Evolutionary conservation across 2,797 vertebrate genomes (phyloP), one percentile per base, ranked within the genome.

Genomic region (Glossophaga mutica): DNA sequence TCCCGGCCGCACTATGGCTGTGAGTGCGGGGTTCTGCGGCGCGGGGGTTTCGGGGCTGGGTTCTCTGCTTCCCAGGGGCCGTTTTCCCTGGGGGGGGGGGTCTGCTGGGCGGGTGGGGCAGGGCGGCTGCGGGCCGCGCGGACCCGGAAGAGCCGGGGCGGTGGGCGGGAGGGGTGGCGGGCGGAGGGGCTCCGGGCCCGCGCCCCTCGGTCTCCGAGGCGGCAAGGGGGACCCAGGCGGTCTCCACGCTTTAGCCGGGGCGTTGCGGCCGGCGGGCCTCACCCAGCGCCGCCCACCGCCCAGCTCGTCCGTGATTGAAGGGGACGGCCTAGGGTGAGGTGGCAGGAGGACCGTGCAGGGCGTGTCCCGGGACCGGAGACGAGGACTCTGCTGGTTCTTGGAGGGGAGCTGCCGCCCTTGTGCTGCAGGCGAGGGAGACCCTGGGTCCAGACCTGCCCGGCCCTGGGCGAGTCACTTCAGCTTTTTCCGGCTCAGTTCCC

Each of bases 1-100:
- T 97, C 96, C 34, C 98, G 98, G 93, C 98, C 98, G 6, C 98
- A 98, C 94, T 98, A 98, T 46, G 98, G 98, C 97, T 98, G 98
- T 98, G 96, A 98, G 98, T 98, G 84, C 16, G n/a, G 92, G 94
- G 77, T 21, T 94, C 18, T 4, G 70, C 32, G 46, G 76, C 55
- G 34, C 62, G 18, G 81, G 92, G 26, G 81, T 32, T 34, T 15
- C 2, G 39, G 65, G 39, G 29, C 12, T 5, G 32, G 65, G 70
- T 50, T 59, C 29, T 32, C 26, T 26, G 79, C 50, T 26, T 46
- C 24, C 39, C n/a, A 8, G 87, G 79, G 19, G 78, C 87, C 48
- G 39, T 82, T 57, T 77, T 14, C 87, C 48, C 37, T n/a, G n/a
- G n/a, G 46, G 62, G 62, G 18, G 77, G 48, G 65, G 16, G 59